Conservation (phyloP, 2,113 vertebrate species). For the Urocynchramus pylzowi region DNA sequence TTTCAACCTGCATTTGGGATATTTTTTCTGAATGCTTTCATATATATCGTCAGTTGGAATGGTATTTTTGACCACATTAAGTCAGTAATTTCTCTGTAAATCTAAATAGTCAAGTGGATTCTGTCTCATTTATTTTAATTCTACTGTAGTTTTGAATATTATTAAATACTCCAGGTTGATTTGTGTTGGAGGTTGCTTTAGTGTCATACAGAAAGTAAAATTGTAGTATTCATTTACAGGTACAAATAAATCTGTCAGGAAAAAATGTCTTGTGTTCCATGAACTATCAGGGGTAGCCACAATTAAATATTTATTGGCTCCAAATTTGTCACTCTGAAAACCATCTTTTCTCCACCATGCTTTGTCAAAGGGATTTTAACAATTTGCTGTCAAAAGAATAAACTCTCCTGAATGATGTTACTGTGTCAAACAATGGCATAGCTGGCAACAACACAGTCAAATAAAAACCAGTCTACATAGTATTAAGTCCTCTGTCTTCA, state of each 20-base stretch:
- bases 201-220: neutral
- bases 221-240: neutral
- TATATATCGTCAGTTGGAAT: neutral
- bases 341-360: neutral
- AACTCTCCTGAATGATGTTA: neutral
- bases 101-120: neutral
- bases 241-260: neutral
- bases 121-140: neutral
- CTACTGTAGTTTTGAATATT: neutral
- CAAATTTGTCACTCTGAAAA: neutral
- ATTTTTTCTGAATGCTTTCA: neutral
- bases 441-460: neutral
- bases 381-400: neutral
- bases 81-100: neutral
- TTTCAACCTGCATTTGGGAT: neutral
- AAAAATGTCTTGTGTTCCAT: neutral
- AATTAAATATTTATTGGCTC: neutral
- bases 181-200: neutral
- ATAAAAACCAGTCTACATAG: neutral
- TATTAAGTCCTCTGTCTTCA: neutral
- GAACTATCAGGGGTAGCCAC: neutral
- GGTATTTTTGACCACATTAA: neutral
- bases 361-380: neutral
- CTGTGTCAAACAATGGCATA: neutral
- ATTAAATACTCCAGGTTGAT: neutral